These are phyloP conservation scores for Brachyptera risi DNA, from an alignment of 2,888 invertebrate genomes.

Conservation along the genomic window DNA sequence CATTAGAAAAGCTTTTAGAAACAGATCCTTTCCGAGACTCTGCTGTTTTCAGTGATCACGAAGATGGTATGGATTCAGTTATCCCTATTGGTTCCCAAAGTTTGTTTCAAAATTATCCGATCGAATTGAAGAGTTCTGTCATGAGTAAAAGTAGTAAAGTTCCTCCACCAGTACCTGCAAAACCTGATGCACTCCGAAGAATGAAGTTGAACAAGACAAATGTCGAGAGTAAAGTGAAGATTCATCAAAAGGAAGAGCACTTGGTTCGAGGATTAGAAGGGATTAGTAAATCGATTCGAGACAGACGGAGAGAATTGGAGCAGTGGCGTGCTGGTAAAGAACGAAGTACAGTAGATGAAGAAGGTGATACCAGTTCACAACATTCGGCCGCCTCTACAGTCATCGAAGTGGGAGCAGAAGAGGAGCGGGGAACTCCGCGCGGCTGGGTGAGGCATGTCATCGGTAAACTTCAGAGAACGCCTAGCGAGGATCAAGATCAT, in stretches of 20 bases:
- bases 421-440: conserved; percentile 41
- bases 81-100: not conserved
- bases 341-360: conserved; percentile 35
- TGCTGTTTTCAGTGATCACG: conserved; percentile 76
- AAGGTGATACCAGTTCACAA: conserved; percentile 43
- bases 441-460: conserved; percentile 74
- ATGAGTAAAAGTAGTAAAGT: conserved; percentile 42
- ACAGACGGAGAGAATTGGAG: conserved; percentile 42
- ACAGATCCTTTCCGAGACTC: conserved; percentile 73
- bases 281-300: conserved; percentile 40
- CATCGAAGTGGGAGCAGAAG: conserved; percentile 40
- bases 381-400: conserved; percentile 44
- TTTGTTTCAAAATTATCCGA: not conserved
- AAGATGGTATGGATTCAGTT: conserved; percentile 45
- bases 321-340: conserved; percentile 36
- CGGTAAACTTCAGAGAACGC: conserved; percentile 57
- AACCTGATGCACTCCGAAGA: conserved; percentile 45
- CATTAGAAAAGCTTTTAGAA: conserved; percentile 65
- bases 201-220: not conserved
- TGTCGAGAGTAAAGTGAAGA: not conserved
- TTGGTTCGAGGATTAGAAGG: conserved; percentile 32
- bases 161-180: conserved; percentile 63
- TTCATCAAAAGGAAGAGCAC: conserved; percentile 3
- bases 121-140: conserved; percentile 21
- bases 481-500: conserved; percentile 15